phyloP scores from a whole-genome alignment of 2,113 vertebrate species.

The Sinocyclocheilus anshuiensis region DNA sequence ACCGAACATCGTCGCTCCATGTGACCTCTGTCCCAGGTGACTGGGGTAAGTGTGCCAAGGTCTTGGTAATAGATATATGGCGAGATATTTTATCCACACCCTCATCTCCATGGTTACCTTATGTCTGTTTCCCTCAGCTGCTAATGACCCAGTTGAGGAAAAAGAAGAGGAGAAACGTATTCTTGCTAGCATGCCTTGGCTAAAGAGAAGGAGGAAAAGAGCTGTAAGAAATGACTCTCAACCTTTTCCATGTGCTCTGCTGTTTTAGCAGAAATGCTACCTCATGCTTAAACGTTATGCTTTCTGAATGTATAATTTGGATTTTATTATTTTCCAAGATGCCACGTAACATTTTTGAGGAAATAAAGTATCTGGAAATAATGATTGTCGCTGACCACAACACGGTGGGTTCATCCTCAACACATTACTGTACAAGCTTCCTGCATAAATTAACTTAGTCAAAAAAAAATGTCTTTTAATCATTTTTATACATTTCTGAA shows the following conservation, averaged over 20 bases:
- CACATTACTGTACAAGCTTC: background rate
- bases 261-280: background rate
- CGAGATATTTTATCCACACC: conserved; percentile 17
- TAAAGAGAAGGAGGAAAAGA: conserved; percentile 88
- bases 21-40: conserved; percentile 63
- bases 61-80: background rate
- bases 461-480: background rate
- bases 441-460: background rate
- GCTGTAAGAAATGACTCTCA: conserved; percentile 77
- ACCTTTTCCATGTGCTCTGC: background rate
- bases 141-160: conserved; percentile 45
- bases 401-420: conserved; percentile 79
- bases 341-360: conserved; percentile 89
- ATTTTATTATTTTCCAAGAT: conserved; percentile 69
- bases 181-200: conserved; percentile 84
- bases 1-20: conserved; percentile 63
- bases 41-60: conserved; percentile 56
- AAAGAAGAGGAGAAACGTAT: conserved; percentile 76
- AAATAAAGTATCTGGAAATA: conserved; percentile 96
- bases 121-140: conserved; percentile 59
- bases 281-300: background rate
- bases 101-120: conserved; percentile 45
- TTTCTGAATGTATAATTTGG: background rate
- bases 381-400: conserved; percentile 98
- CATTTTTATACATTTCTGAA: background rate